A percentile compares a stretch with the other conserved stretches of the same genome.
Conservation (phyloP, 2,888 invertebrate species). For the Sarcophaga variegata region DNA sequence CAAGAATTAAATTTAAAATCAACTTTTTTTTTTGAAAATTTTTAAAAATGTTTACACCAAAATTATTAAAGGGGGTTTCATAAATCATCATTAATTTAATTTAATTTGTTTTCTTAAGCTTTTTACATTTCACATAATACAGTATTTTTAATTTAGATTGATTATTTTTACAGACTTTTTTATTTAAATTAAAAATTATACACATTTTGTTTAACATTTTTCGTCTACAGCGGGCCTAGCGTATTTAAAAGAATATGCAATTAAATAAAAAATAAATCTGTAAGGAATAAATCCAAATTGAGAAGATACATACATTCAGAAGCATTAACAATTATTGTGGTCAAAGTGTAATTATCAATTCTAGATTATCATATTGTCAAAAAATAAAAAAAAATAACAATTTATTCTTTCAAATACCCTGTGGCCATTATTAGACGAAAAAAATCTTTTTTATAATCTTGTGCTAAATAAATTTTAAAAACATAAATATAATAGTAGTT, state of each 20-base stretch:
- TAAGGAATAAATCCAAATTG: too few species aligned
- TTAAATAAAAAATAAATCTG: too few species aligned
- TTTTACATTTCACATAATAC: constrained; percentile 23
- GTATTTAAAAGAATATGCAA: background rate
- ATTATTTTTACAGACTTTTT: constrained; percentile 17
- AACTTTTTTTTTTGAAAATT: background rate
- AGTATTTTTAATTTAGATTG: constrained; percentile 1
- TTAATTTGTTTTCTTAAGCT: constrained; percentile 11
- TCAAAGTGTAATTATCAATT: too few species aligned
- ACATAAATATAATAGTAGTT: background rate
- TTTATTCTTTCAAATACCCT: background rate
- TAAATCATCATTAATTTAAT: background rate
- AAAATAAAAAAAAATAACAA: too few species aligned
- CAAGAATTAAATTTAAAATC: background rate
- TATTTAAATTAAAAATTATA: constrained; percentile 37
- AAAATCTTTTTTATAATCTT: constrained; percentile 6
- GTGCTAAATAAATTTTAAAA: constrained; percentile 26
- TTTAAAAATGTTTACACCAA: background rate
- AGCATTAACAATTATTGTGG: too few species aligned
- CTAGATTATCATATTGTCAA: too few species aligned
- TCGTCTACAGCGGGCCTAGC: constrained; percentile 14
- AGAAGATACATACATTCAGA: background rate
- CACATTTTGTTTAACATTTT: constrained; percentile 15
- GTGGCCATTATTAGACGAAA: constrained; percentile 7
- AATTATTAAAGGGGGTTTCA: background rate